Conservation (phyloP, 2,888 invertebrate genomes). For the Dolomedes plantarius region DNA sequence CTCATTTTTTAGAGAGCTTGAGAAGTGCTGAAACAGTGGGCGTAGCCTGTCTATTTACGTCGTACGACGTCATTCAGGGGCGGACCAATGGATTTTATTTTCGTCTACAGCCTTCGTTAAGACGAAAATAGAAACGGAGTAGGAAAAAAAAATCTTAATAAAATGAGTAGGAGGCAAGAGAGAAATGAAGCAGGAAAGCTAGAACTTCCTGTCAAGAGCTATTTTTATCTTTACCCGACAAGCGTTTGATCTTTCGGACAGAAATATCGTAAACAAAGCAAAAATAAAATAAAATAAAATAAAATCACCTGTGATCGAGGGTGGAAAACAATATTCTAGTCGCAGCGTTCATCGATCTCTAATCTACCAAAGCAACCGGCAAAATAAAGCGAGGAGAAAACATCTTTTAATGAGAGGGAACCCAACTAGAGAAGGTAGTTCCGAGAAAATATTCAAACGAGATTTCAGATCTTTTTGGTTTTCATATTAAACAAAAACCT, state of each 20-base stretch:
- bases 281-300: too few species aligned
- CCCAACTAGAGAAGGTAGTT: too few species aligned
- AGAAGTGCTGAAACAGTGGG: background rate
- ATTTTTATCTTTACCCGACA: conserved; percentile 41
- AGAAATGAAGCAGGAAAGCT: conserved; percentile 54
- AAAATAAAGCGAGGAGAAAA: too few species aligned
- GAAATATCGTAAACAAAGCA: conserved; percentile 48
- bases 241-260: conserved; percentile 20
- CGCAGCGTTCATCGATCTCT: too few species aligned
- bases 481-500: too few species aligned
- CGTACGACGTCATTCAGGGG: conserved; percentile 31
- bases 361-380: too few species aligned
- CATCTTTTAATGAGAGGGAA: too few species aligned
- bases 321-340: conserved; percentile 29
- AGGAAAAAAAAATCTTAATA: conserved; percentile 20
- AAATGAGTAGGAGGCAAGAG: conserved; percentile 15
- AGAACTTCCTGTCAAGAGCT: conserved; percentile 43
- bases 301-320: conserved; percentile 25
- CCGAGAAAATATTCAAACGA: too few species aligned
- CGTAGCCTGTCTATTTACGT: conserved; percentile 13
- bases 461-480: too few species aligned
- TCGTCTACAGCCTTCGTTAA: conserved; percentile 36
- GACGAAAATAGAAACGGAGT: conserved; percentile 37
- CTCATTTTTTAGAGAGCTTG: background rate
- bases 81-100: conserved; percentile 37